Evolutionary conservation across 2,888 invertebrate genomes (phyloP).

Genomic region (Tetropium fuscum): DNA sequence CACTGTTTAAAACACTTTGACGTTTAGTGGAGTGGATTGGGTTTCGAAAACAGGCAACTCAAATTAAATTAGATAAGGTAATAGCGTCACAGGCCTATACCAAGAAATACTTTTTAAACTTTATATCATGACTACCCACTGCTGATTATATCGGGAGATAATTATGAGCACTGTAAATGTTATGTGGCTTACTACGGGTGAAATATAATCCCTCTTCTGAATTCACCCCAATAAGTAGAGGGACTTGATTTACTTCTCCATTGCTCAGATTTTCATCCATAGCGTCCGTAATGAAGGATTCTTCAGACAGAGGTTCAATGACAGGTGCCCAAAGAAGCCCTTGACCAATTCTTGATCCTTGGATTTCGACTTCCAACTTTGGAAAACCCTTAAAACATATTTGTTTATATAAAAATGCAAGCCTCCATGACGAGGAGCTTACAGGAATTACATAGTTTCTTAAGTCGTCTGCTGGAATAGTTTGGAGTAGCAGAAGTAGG

Average conservation of each 20-base stretch:
- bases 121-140: too few species aligned
- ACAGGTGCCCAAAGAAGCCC: slow-evolving; percentile 23
- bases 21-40: too few species aligned
- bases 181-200: slow-evolving; percentile 9
- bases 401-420: too few species aligned
- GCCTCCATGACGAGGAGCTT: too few species aligned
- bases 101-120: too few species aligned
- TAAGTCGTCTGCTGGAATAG: slow-evolving; percentile 9
- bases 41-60: too few species aligned
- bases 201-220: slow-evolving; percentile 25
- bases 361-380: too few species aligned
- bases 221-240: slow-evolving; percentile 23
- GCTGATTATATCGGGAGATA: too few species aligned
- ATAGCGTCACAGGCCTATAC: too few species aligned
- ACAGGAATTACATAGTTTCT: slow-evolving; percentile 1
- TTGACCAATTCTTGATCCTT: neutral
- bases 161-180: too few species aligned
- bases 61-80: too few species aligned
- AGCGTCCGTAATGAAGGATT: slow-evolving; percentile 12
- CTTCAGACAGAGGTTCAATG: slow-evolving; percentile 10
- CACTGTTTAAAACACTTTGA: too few species aligned
- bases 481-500: slow-evolving; percentile 1
- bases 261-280: slow-evolving; percentile 22
- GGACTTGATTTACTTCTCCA: slow-evolving; percentile 28
- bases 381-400: neutral